Percentiles rank a stretch among this genome's conserved stretches.
Evolutionary conservation across 2,113 vertebrate genomes (phyloP).

Genomic region (Gobius niger): DNA sequence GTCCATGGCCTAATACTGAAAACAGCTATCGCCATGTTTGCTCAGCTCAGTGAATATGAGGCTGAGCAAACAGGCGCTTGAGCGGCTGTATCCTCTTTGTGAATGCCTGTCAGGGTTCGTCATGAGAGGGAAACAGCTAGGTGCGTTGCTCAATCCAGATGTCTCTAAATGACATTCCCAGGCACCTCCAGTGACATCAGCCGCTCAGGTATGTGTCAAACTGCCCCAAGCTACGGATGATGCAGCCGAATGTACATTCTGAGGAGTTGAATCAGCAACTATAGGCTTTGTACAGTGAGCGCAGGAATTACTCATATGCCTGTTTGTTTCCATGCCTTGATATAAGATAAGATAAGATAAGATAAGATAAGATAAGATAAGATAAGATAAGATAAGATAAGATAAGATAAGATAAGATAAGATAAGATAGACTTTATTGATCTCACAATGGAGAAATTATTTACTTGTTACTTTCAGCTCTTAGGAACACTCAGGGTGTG

Average conservation of each 20-base stretch:
- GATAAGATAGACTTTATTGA: too few relatives aligned
- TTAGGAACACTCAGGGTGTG: too few relatives aligned
- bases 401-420: too few relatives aligned
- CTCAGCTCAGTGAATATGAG: constrained; percentile 2
- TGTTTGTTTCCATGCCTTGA: too few relatives aligned
- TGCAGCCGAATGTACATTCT: constrained; percentile 18
- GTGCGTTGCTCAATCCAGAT: constrained; percentile 11
- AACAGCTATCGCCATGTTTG: constrained; percentile 4
- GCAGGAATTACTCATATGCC: not conserved
- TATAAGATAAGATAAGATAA: too few relatives aligned
- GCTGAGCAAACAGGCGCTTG: not conserved
- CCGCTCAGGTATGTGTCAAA: not conserved
- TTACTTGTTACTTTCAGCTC: too few relatives aligned
- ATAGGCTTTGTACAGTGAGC: not conserved
- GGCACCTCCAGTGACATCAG: constrained; percentile 6
- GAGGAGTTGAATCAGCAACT: not conserved
- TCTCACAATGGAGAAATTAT: too few relatives aligned
- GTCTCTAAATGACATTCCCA: constrained; percentile 7
- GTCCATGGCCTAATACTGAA: constrained; percentile 14
- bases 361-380: too few relatives aligned
- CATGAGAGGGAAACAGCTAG: not conserved
- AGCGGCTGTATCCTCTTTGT: not conserved
- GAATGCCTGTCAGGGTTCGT: constrained; percentile 7
- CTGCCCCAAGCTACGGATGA: not conserved
- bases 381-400: too few relatives aligned